Percentiles rank a stretch among this genome's conserved stretches.
These are phyloP conservation scores for Danaus plexippus DNA, from an alignment of 1,140 invertebrate genomes.

Conservation along the genomic window DNA sequence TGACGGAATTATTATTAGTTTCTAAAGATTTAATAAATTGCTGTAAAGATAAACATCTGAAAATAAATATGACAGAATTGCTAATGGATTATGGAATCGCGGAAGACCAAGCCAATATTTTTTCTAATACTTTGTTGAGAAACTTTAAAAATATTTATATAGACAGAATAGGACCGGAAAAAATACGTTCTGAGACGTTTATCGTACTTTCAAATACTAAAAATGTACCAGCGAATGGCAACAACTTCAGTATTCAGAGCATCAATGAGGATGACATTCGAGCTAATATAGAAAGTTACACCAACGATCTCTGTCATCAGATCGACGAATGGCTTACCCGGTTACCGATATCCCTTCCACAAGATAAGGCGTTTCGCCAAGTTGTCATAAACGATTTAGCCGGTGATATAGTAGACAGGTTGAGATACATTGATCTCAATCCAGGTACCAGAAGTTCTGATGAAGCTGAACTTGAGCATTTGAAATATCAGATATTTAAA, in stretches of 20 bases:
- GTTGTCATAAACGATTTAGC: slow-evolving; percentile 33
- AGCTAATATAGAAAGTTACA: slow-evolving; percentile 22
- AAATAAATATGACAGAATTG: slow-evolving; percentile 20
- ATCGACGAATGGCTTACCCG: slow-evolving; percentile 27
- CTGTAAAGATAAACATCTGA: slow-evolving; percentile 13
- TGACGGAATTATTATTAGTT: slow-evolving; percentile 25
- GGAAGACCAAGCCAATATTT: slow-evolving; percentile 18
- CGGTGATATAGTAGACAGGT: slow-evolving; percentile 35
- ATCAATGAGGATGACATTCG: slow-evolving; percentile 19
- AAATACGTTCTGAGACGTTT: slow-evolving; percentile 20
- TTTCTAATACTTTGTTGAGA: slow-evolving; percentile 23
- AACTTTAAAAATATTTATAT: slow-evolving; percentile 26
- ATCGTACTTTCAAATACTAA: slow-evolving; percentile 23
- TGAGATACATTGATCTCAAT: slow-evolving; percentile 48
- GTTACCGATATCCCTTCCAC: slow-evolving; percentile 13
- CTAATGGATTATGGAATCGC: slow-evolving; percentile 23
- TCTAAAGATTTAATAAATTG: slow-evolving; percentile 17
- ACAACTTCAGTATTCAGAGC: slow-evolving; percentile 10
- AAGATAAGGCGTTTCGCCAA: slow-evolving; percentile 22
- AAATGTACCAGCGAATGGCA: slow-evolving; percentile 1
- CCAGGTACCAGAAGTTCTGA: slow-evolving; percentile 19
- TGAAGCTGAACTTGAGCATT: slow-evolving; percentile 39
- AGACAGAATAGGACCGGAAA: slow-evolving; percentile 1
- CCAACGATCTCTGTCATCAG: slow-evolving; percentile 22
- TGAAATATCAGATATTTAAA: slow-evolving; percentile 55